phyloP scores from a whole-genome alignment of 2,797 vertebrate species.

The Calcarius lapponicus region DNA sequence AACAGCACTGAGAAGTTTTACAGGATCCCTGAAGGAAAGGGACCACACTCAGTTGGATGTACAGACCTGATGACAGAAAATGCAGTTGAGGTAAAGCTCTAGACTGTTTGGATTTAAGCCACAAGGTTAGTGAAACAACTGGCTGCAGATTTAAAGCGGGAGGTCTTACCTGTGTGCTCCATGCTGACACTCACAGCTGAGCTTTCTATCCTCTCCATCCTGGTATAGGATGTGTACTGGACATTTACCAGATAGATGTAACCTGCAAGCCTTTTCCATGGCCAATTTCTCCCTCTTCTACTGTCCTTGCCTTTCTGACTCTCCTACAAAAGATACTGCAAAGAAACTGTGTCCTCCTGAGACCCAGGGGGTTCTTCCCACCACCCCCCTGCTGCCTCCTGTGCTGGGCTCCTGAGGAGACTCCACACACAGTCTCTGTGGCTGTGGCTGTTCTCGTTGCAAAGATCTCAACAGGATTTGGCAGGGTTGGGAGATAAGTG shows the following conservation, averaged over 20 bases:
- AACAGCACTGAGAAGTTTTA: constrained; percentile 66
- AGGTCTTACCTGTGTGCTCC: not conserved
- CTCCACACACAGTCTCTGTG: fast-evolving
- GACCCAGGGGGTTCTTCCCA: not conserved
- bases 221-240: not conserved
- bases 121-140: not conserved
- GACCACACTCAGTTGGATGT: constrained; percentile 87
- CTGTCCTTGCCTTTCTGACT: not conserved
- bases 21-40: constrained; percentile 87
- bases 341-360: not conserved
- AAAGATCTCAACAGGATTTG: not conserved
- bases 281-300: not conserved
- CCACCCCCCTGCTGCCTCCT: not conserved
- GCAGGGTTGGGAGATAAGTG: not conserved
- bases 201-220: not conserved
- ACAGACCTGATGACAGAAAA: constrained; percentile 92
- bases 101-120: not conserved
- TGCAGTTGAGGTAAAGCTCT: constrained; percentile 78
- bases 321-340: not conserved
- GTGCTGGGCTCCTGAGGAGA: not conserved
- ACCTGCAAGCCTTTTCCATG: not conserved
- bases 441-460: not conserved
- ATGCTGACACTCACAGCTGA: not conserved
- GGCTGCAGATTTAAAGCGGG: not conserved
- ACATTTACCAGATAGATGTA: not conserved